A percentile compares a stretch with the other conserved stretches of the same genome.
Conservation (phyloP, 2,888 invertebrate species). For the Abrostola triplasia region DNA sequence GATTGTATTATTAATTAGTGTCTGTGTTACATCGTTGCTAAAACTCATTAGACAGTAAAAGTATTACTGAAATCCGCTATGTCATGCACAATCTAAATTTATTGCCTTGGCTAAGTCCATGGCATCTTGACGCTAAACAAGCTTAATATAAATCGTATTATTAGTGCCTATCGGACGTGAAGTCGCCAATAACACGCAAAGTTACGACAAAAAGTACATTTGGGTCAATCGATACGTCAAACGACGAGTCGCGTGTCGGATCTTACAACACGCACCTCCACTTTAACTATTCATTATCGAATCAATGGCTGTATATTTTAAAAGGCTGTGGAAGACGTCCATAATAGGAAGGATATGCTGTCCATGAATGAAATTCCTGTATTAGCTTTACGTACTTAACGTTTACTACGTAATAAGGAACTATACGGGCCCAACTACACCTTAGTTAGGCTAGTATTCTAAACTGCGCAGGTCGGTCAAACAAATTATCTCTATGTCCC, state of each 20-base stretch:
- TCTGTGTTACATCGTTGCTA: neutral
- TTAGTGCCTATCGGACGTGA: constrained; percentile 14
- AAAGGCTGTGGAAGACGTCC: constrained; percentile 31
- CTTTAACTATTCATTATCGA: constrained; percentile 62
- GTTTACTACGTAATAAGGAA: no score
- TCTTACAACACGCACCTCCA: constrained; percentile 64
- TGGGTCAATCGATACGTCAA: constrained; percentile 83
- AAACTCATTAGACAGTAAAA: neutral
- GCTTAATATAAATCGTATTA: constrained; percentile 22
- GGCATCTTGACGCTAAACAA: constrained; percentile 14
- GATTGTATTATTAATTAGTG: no score
- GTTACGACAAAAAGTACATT: constrained; percentile 63
- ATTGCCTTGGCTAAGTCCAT: constrained; percentile 6
- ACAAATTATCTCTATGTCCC: no score
- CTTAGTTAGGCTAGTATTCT: no score
- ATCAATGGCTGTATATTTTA: constrained; percentile 54
- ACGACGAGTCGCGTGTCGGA: constrained; percentile 64
- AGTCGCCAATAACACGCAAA: constrained; percentile 40
- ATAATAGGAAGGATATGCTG: constrained; percentile 21
- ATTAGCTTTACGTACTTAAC: no score
- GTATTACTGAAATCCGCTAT: constrained; percentile 3
- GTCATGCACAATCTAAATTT: constrained; percentile 25
- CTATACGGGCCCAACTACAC: no score
- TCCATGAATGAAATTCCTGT: neutral
- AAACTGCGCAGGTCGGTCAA: no score